These are phyloP conservation scores for Styela clava DNA, from an alignment of 23 tunicate species.

Conservation along the genomic window DNA sequence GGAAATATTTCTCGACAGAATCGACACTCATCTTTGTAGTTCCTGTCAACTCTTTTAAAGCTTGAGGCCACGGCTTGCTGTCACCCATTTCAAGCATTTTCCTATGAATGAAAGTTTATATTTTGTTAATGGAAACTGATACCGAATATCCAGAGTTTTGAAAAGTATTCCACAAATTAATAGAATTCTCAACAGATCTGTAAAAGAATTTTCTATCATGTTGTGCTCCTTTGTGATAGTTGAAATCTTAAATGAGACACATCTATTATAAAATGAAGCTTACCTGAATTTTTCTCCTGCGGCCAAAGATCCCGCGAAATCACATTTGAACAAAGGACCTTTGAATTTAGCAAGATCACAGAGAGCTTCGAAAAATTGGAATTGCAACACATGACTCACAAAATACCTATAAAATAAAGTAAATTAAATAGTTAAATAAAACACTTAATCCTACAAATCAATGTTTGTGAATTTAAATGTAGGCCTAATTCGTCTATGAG, in stretches of 20 bases:
- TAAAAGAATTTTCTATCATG: too few relatives aligned
- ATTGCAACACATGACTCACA: constrained; percentile 59
- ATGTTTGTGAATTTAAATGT: neutral
- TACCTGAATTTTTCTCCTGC: constrained; percentile 66
- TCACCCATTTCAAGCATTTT: constrained; percentile 41
- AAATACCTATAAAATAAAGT: constrained; percentile 56
- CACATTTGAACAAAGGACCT: constrained; percentile 55
- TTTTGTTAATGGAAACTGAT: neutral
- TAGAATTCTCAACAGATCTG: too few relatives aligned
- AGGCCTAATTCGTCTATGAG: too few relatives aligned
- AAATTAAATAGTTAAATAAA: too few relatives aligned
- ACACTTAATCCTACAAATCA: too few relatives aligned
- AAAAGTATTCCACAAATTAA: too few relatives aligned
- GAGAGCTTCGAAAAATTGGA: constrained; percentile 66
- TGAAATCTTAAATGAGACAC: too few relatives aligned
- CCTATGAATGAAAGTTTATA: constrained; percentile 23
- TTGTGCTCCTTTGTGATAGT: too few relatives aligned
- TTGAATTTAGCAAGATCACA: constrained; percentile 45
- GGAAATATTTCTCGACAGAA: constrained; percentile 26
- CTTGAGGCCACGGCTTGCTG: constrained; percentile 50
- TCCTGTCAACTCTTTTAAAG: constrained; percentile 35
- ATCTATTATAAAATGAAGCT: too few relatives aligned
- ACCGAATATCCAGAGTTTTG: neutral
- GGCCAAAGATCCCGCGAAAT: constrained; percentile 54
- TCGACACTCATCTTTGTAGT: constrained; percentile 20